Base-by-base conservation (phyloP, 2,888 invertebrate species). In the Hydropsyche betteni region DNA sequence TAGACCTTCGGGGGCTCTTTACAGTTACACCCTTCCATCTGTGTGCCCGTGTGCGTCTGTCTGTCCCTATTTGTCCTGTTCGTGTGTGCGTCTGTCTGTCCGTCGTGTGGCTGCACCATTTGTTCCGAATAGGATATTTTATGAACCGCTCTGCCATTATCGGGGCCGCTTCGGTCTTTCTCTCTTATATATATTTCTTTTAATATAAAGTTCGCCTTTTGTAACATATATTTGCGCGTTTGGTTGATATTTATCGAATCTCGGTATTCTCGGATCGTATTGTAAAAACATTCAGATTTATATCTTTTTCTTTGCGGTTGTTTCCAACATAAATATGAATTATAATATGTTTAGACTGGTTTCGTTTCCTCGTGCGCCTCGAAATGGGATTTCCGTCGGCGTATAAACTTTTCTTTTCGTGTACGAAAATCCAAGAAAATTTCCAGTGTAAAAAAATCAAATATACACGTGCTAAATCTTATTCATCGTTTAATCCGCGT, bases 61-160 rank as follows among this genome's bases (percentile, higher is more conserved):
- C 44, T 44, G 44, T 44, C 10, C 44, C 10, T 4, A 44, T 24
- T 61, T 33, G 8, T 10, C 24, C 24, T 16, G 33, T 61, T 16
- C 61, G 24, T 64, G 33, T 64, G 14, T 55, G 36, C 24, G 61
- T 64, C 64, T 64, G 64, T 64, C 36, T 10, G 34, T 64, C 34
- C 12, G 12, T 24, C 12, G 64, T 44, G 71, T 70, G 68, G 61
- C 74, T 70, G 72, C 74, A 73, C 75, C 74, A 74, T 76, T 78
- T 78, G 78, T 78, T 75, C 69, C 7, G 55, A 78, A 78, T 75
- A 76, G 75, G 71, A 74, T 77, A 71, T 78, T 75, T 76, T 75
- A 70, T 53, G 58, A 53, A 64, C 75, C 72, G 72, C 72, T n/a
- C 72, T 24, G 72, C 72, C 58, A 72, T 72, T 72, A 72, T 72